Evolutionary conservation across 1,140 invertebrate genomes (phyloP), one percentile per base, ranked within the genome.

Genomic region (Anthonomus grandis): DNA sequence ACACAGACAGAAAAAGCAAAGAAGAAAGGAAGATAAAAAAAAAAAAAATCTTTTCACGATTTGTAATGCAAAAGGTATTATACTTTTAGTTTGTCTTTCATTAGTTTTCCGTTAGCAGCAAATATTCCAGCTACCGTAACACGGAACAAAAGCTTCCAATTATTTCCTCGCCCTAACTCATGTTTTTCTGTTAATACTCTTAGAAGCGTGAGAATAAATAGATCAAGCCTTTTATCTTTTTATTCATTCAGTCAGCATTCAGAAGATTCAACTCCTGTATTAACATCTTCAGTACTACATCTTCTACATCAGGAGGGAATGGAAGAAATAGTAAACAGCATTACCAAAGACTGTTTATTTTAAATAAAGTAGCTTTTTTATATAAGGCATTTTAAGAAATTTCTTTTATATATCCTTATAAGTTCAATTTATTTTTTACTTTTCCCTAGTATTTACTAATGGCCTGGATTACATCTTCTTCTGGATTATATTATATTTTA

Each of bases 331-430:
- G 77, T 75, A 71, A 70, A 77, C 82, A 72, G 15, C 84, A 87
- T 58, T 89, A 89, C 70, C 88, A 89, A 66, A 78, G 95, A 51
- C 95, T 95, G 4, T 95, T 93, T 37, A 95, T 93, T 2, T 80
- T 97, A 12, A 93, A 96, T 75, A n/a, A n/a, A n/a, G n/a, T n/a
- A n/a, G n/a, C n/a, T n/a, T n/a, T n/a, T n/a, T n/a, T n/a, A n/a
- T n/a, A n/a, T n/a, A n/a, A n/a, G n/a, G n/a, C n/a, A n/a, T n/a
- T n/a, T n/a, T n/a, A n/a, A n/a, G n/a, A n/a, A n/a, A n/a, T n/a
- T n/a, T n/a, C n/a, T n/a, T n/a, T n/a, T n/a, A n/a, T n/a, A n/a
- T n/a, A n/a, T n/a, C n/a, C n/a, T n/a, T n/a, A n/a, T n/a, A n/a
- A n/a, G n/a, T n/a, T n/a, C n/a, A n/a, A n/a, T n/a, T n/a, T n/a